phyloP scores from a whole-genome alignment of 2,797 vertebrate genomes.

The Anguilla pacifica region DNA sequence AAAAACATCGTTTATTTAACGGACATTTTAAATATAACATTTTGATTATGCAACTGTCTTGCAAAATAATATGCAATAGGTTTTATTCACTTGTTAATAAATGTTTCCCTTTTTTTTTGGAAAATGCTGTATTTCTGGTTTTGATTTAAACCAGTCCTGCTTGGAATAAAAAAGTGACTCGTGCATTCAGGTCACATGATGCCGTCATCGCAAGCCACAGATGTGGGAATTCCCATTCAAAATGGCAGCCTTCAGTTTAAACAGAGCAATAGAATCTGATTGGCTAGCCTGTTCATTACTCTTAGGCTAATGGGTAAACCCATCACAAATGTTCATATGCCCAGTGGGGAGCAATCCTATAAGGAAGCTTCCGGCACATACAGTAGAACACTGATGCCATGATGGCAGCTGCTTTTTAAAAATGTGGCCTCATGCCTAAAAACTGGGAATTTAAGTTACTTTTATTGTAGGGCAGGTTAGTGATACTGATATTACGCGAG shows the following conservation, averaged over 20 bases:
- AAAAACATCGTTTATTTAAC: constrained; percentile 23
- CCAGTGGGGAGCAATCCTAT: background rate
- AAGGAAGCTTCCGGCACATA: background rate
- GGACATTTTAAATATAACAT: constrained; percentile 19
- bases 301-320: background rate
- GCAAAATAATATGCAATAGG: constrained; percentile 19
- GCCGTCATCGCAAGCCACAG: background rate
- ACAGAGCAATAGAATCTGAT: background rate
- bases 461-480: background rate
- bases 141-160: background rate
- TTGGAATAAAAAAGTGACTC: background rate
- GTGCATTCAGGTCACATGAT: background rate
- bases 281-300: background rate
- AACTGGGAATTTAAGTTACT: no score
- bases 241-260: background rate
- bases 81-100: constrained; percentile 63
- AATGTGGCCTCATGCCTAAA: background rate
- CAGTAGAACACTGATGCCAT: background rate
- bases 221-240: background rate
- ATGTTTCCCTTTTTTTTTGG: constrained; percentile 47
- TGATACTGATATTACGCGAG: background rate
- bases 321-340: background rate
- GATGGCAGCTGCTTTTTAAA: background rate
- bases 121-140: background rate
- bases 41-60: constrained; percentile 23